Conservation (phyloP, 1,140 invertebrate species). For the Plectrocnemia conspersa region DNA sequence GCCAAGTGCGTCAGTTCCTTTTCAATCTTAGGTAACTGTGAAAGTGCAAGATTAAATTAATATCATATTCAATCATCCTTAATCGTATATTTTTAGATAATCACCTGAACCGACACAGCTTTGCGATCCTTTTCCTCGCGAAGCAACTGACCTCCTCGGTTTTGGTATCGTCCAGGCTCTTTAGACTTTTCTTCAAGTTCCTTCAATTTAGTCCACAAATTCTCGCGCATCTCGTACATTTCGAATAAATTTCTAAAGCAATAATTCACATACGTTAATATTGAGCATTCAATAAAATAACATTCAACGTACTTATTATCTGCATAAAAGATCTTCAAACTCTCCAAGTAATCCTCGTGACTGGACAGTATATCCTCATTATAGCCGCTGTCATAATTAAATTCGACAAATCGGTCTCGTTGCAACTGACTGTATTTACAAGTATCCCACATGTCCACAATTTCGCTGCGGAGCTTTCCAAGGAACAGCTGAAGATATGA, state of each 20-base stretch:
- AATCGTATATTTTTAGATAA: not conserved
- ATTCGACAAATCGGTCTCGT: conserved; percentile 59
- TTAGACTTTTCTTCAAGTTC: conserved; percentile 66
- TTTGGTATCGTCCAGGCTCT: conserved; percentile 75
- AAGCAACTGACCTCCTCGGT: conserved; percentile 76
- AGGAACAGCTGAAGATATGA: conserved; percentile 55
- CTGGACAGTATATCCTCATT: conserved; percentile 69
- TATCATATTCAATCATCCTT: conserved; percentile 20
- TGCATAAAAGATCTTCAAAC: conserved; percentile 62
- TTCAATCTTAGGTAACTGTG: conserved; percentile 62
- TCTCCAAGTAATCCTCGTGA: conserved; percentile 69
- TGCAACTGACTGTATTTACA: conserved; percentile 61
- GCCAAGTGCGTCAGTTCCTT: conserved; percentile 54
- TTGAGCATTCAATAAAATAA: conserved; percentile 8
- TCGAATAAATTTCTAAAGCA: conserved; percentile 55
- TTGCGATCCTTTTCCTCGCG: conserved; percentile 81
- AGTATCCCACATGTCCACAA: conserved; percentile 66
- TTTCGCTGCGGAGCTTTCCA: conserved; percentile 61
- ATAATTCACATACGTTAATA: conserved; percentile 8
- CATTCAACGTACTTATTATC: conserved; percentile 58
- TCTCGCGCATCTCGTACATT: conserved; percentile 57
- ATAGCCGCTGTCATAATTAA: conserved; percentile 56
- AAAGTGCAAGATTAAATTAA: conserved; percentile 25
- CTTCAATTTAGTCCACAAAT: conserved; percentile 63
- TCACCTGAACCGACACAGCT: conserved; percentile 53